Evolutionary conservation across 2,797 vertebrate genomes (phyloP).

Genomic region (Sebastes nivosus): DNA sequence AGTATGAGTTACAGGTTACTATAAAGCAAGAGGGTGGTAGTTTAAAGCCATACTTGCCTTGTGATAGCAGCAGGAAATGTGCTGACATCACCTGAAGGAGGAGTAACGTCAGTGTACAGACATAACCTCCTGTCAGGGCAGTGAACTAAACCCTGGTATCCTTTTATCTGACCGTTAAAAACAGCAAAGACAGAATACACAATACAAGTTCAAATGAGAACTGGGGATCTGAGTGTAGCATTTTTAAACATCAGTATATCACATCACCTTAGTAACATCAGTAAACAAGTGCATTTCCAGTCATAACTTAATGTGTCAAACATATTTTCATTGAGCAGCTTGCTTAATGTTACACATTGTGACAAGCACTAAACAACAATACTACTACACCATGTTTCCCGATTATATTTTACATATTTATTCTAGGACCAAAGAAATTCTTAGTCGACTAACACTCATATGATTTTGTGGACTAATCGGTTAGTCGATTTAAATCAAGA

Average conservation of each 20-base stretch:
- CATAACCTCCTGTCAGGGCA: conserved; percentile 83
- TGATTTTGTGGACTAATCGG: fast-evolving
- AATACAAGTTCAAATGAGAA: not conserved
- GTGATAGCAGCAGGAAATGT: not conserved
- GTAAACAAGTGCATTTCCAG: not conserved
- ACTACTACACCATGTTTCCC: not conserved
- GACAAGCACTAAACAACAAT: not conserved
- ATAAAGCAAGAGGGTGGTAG: fast-evolving
- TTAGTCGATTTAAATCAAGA: no score
- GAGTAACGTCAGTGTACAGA: conserved; percentile 53
- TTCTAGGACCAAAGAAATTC: no score
- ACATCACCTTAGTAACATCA: not conserved
- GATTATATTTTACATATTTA: no score
- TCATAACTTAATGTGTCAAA: not conserved
- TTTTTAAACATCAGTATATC: not conserved
- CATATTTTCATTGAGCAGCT: not conserved
- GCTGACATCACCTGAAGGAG: conserved; percentile 17
- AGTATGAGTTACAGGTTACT: fast-evolving
- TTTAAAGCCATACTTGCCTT: conserved; percentile 40
- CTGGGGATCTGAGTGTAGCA: not conserved
- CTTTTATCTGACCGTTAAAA: conserved; percentile 74
- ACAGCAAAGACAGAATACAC: not conserved
- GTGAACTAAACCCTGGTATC: conserved; percentile 77
- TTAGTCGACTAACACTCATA: no score
- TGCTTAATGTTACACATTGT: not conserved